Percentiles rank a stretch among this genome's conserved stretches.
Evolutionary conservation across 2,797 vertebrate species (phyloP).

Genomic region (Cygnus olor): DNA sequence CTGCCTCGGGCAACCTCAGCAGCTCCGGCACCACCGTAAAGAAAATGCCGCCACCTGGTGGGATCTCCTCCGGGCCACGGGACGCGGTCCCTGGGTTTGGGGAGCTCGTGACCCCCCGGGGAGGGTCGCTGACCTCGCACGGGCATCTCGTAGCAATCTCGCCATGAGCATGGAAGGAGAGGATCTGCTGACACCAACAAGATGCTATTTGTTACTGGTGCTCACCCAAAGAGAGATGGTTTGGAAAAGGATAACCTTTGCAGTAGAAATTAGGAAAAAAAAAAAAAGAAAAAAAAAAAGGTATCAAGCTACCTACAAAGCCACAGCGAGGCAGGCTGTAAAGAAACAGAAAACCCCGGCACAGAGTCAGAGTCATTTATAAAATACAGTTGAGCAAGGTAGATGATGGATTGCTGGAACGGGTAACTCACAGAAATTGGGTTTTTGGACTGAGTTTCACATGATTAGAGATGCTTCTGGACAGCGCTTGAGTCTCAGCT

Average conservation of each 20-base stretch:
- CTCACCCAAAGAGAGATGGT: not conserved
- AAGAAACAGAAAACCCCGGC: not conserved
- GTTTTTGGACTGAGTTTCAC: not conserved
- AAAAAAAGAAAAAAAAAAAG: not conserved
- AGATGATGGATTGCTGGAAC: not conserved
- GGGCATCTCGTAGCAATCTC: not conserved
- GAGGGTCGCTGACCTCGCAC: fast-evolving
- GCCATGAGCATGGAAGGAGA: not conserved
- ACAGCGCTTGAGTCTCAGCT: not conserved
- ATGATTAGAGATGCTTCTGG: not conserved
- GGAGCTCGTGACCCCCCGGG: not conserved
- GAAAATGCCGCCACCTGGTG: conserved; percentile 72
- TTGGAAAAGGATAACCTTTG: not conserved
- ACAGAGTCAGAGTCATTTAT: not conserved
- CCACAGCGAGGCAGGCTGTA: fast-evolving
- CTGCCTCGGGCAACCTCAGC: not conserved
- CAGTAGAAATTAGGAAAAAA: no score
- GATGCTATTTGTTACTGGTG: not conserved
- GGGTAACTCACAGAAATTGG: not conserved
- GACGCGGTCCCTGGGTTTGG: not conserved
- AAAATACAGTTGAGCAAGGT: not conserved
- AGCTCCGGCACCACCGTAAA: not conserved
- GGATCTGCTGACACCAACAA: not conserved
- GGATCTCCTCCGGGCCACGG: not conserved
- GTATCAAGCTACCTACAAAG: not conserved